A percentile compares a stretch with the other conserved stretches of the same genome.
Evolutionary conservation across 2,797 vertebrate species (phyloP).

Genomic region (Enteromius treurensis): DNA sequence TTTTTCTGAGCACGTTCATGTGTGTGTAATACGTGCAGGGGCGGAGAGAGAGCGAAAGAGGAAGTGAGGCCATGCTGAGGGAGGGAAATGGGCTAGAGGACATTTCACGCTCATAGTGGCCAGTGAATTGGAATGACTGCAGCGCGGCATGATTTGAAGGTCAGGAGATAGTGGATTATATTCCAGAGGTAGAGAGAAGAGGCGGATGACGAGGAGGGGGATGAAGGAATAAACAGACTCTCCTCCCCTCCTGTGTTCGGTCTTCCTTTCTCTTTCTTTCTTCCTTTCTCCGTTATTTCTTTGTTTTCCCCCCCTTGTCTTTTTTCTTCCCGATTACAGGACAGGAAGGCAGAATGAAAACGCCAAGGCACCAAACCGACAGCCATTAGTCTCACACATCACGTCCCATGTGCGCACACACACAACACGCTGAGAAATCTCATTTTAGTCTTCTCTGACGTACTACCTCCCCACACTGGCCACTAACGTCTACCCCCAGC

Average conservation of each 20-base stretch:
- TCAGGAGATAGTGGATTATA: slow-evolving; percentile 85
- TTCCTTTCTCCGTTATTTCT: not conserved
- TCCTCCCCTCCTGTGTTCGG: slow-evolving; percentile 53
- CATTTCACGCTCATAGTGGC: slow-evolving; percentile 83
- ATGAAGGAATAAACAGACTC: slow-evolving; percentile 53
- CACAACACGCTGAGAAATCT: slow-evolving; percentile 60
- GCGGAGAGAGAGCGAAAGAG: slow-evolving; percentile 72
- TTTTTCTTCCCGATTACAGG: slow-evolving; percentile 74
- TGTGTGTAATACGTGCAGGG: slow-evolving; percentile 63
- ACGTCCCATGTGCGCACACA: slow-evolving; percentile 57
- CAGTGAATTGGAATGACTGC: slow-evolving; percentile 83
- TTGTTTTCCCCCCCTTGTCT: slow-evolving; percentile 55
- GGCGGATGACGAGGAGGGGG: slow-evolving; percentile 75
- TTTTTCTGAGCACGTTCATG: slow-evolving; percentile 33
- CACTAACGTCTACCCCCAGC: slow-evolving; percentile 38
- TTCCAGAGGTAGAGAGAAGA: slow-evolving; percentile 75
- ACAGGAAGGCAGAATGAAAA: slow-evolving; percentile 75
- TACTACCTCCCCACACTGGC: slow-evolving; percentile 26
- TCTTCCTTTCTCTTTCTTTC: slow-evolving; percentile 57
- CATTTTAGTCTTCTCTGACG: slow-evolving; percentile 40
- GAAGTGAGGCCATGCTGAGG: slow-evolving; percentile 77
- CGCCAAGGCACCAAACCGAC: slow-evolving; percentile 65
- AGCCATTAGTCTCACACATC: slow-evolving; percentile 72
- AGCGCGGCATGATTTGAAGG: slow-evolving; percentile 83
- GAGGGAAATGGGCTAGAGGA: slow-evolving; percentile 84